A percentile compares a stretch with the other conserved stretches of the same genome.
phyloP scores from a whole-genome alignment of 2,797 vertebrate genomes.

The Tolypeutes matacus region DNA sequence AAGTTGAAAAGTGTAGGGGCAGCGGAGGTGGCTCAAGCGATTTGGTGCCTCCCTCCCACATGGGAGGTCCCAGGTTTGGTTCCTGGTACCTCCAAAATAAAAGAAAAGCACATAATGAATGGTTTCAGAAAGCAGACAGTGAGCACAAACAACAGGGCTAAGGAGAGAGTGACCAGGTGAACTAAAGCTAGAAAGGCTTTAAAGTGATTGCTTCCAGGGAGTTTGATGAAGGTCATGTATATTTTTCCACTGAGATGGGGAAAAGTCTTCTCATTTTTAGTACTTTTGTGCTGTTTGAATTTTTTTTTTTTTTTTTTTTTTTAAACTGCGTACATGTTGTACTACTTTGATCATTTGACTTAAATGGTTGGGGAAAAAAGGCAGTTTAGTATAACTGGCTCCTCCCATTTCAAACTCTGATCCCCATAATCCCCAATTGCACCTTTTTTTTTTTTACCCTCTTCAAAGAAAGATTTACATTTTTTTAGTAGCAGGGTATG shows the following conservation, averaged over 20 bases:
- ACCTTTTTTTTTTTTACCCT: background rate
- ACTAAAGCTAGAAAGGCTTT: background rate
- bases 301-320: background rate
- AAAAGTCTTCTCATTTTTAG: background rate
- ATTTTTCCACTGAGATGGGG: background rate
- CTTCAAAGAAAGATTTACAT: constrained; percentile 14
- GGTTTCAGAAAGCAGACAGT: too few species aligned
- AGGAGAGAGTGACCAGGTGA: constrained; percentile 17
- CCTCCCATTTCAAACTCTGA: background rate
- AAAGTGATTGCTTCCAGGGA: background rate
- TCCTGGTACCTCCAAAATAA: too few species aligned
- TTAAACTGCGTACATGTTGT: background rate
- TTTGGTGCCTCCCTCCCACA: too few species aligned
- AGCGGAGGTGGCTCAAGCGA: too few species aligned
- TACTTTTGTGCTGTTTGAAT: background rate
- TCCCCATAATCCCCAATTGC: background rate
- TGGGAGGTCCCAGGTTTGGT: too few species aligned
- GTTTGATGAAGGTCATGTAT: background rate
- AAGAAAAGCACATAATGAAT: too few species aligned
- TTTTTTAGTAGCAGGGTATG: background rate
- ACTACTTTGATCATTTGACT: background rate
- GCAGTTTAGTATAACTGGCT: background rate
- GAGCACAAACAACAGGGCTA: background rate
- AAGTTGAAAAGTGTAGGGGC: background rate
- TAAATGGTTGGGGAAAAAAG: background rate